These are phyloP conservation scores for Takifugu ocellatus DNA, from an alignment of 2,797 vertebrate genomes.

Conservation along the genomic window DNA sequence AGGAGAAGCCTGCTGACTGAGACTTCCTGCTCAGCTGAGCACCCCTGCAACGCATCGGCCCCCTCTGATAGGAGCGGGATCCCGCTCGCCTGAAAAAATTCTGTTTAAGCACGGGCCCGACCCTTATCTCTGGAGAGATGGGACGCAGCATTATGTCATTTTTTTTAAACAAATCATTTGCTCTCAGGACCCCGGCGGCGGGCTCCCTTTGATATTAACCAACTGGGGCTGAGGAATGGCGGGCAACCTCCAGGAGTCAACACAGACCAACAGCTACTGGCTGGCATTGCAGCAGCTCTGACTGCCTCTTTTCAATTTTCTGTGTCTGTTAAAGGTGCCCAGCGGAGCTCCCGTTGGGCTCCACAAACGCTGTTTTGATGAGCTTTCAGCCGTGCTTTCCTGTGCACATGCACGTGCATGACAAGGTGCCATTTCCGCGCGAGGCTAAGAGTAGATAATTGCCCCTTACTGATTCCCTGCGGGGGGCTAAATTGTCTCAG, in stretches of 20 bases:
- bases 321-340: constrained; percentile 10
- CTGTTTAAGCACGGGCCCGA: background rate
- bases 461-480: no score
- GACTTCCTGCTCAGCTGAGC: constrained; percentile 62
- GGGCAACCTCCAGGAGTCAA: constrained; percentile 13
- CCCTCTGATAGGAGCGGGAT: constrained; percentile 22
- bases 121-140: background rate
- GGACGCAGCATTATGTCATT: constrained; percentile 9
- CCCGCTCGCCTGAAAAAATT: background rate
- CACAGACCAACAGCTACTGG: background rate
- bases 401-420: background rate
- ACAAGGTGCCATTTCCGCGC: no score
- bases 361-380: constrained; percentile 5
- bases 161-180: constrained; percentile 6
- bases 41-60: constrained; percentile 21
- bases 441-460: no score
- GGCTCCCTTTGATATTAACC: constrained; percentile 13
- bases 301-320: constrained; percentile 16
- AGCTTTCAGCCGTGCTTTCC: background rate
- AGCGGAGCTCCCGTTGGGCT: constrained; percentile 13
- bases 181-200: constrained; percentile 1
- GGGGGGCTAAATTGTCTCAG: no score
- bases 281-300: constrained; percentile 13
- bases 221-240: background rate
- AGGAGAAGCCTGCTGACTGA: constrained; percentile 58